Base-by-base conservation (phyloP, 2,797 vertebrate species). In the Nyctalus aviator region DNA sequence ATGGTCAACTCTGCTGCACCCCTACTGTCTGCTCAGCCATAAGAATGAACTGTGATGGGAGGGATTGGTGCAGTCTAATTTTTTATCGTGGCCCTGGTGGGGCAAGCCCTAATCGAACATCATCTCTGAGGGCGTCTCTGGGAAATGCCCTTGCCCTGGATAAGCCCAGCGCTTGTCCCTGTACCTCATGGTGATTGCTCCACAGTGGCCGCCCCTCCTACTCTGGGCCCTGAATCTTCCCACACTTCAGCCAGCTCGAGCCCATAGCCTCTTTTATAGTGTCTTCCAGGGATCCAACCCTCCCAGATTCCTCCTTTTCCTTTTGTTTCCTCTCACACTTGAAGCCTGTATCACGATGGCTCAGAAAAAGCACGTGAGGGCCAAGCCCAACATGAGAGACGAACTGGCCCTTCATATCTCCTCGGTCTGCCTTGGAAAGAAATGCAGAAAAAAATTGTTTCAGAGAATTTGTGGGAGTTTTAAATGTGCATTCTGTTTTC, bases 401-500 rank as follows among this genome's bases (percentile, higher is more conserved):
- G 75, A 72, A 50, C 27, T 46, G 25, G 55, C 18, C 50, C 64
- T 71, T 75, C 37, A 37, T 44, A 11, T 46, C 59, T 53, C 53
- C 57, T 78, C 48, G 35, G 15, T 89, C 69, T 57, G 8, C 44
- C 21, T 86, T 48, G 41, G 37, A 37, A 68, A 81, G 30, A 64
- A 73, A 57, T 66, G 86, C 30, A 48, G 73, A 53, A 66, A 82
- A 82, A 77, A 17, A 48, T 13, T 46, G 18, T 75, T 90, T 84
- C n/a, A 20, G 46, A 78, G 32, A 41, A 53, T 64, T 69, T 88
- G 78, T 4, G 64, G 55, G 68, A 62, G 7, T 89, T 84, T 95
- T 53, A 71, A 89, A 21, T 72, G 84, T 53, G 14, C 8, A 53
- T 82, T 84, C 75, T 84, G 23, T 86, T 85, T 91, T 15, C 62